Conservation (phyloP, 2,113 vertebrate species). For the Columba janthina region DNA sequence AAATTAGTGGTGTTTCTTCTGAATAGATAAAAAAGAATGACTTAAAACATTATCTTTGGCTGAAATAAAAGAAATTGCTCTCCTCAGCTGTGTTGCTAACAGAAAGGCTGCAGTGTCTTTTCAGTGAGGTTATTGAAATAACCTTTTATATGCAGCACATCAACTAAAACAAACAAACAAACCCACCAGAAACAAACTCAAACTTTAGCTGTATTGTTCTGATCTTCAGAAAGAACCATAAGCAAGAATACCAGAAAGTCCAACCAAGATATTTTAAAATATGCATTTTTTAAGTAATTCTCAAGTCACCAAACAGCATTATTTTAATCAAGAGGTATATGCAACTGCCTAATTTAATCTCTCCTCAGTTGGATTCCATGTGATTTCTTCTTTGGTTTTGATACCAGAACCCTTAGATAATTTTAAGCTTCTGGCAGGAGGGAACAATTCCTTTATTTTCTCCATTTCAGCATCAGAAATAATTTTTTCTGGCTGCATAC, state of each 20-base stretch:
- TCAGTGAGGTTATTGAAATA: not conserved
- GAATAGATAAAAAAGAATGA: not conserved
- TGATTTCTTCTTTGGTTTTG: not conserved
- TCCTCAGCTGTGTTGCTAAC: not conserved
- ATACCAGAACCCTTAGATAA: not conserved
- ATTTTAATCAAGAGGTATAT: not conserved
- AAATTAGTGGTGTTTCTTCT: not conserved
- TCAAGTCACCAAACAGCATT: not conserved
- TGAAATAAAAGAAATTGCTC: not conserved
- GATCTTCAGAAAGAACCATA: not conserved
- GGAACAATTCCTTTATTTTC: not conserved
- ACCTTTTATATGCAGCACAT: not conserved
- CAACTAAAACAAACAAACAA: not conserved
- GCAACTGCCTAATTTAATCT: not conserved
- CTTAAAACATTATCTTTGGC: not conserved
- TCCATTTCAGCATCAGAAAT: not conserved
- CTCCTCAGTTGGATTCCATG: not conserved
- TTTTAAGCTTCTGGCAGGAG: not conserved
- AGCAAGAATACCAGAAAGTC: not conserved
- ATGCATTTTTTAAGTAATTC: not conserved
- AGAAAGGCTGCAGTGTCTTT: not conserved
- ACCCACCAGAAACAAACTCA: too few relatives aligned
- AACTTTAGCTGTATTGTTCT: not conserved
- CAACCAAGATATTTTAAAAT: not conserved
- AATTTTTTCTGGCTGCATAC: not conserved